phyloP scores from a whole-genome alignment of 1,140 invertebrate genomes.

The Sinella curviseta region DNA sequence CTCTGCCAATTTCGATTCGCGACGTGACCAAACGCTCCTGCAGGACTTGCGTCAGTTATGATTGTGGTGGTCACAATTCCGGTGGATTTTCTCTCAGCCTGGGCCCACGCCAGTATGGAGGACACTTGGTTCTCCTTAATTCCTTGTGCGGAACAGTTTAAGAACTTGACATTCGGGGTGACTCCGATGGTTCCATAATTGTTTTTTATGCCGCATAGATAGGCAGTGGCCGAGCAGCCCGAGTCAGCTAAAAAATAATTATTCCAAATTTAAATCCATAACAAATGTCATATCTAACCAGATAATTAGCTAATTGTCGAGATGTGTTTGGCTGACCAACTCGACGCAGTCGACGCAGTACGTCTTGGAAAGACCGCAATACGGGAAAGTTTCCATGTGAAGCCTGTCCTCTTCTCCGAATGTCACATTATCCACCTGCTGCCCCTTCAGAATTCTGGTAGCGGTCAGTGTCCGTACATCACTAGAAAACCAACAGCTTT shows the following conservation, averaged over 20 bases:
- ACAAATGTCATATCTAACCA: too few species aligned
- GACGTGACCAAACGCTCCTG: slow-evolving; percentile 77
- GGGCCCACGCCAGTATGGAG: slow-evolving; percentile 26
- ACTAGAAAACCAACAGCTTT: not conserved
- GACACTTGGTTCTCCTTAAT: not conserved
- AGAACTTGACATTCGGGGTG: not conserved
- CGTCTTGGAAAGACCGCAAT: not conserved
- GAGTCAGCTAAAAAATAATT: not conserved
- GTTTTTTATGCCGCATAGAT: slow-evolving; percentile 56
- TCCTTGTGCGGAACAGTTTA: not conserved
- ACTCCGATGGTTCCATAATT: slow-evolving; percentile 50
- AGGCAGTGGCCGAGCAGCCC: slow-evolving; percentile 54
- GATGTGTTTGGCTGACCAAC: too few species aligned
- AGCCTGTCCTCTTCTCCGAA: slow-evolving; percentile 5
- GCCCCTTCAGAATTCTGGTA: slow-evolving; percentile 8
- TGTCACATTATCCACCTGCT: not conserved
- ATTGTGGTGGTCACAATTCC: slow-evolving; percentile 89
- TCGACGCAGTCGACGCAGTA: not conserved
- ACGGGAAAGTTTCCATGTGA: slow-evolving; percentile 1
- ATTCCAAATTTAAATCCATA: not conserved
- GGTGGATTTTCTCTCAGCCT: slow-evolving; percentile 66
- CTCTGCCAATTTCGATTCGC: slow-evolving; percentile 77
- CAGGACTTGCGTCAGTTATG: slow-evolving; percentile 88
- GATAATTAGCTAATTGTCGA: too few species aligned
- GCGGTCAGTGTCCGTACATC: not conserved